Evolutionary conservation across 2,113 vertebrate species (phyloP), one percentile per base, ranked within the genome.

Genomic region (Danionella cerebrum): DNA sequence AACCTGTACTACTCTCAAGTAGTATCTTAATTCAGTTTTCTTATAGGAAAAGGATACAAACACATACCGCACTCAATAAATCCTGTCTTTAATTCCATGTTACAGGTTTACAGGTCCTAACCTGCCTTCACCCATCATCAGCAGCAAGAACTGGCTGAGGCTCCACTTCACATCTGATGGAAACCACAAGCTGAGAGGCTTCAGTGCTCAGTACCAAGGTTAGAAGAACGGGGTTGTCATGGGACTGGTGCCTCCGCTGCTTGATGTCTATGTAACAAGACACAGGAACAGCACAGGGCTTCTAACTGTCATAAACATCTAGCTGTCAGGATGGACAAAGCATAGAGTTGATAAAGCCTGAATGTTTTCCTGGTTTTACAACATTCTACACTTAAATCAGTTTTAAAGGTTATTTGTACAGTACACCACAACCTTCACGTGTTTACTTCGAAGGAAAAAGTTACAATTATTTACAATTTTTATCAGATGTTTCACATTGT

Each of bases 161-260:
- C 90, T 99, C 33, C 96, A 98, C 83, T 98, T 99, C 76, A 97
- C 92, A 0, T 95, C 95, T 0, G 96, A 99, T 0, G 92, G 96
- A 63, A 99, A 99, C 89, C 95, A 99, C 87, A 86, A 92, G 71
- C 86, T 96, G 76, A 94, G 92, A 2, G 96, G 96, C 35, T 99
- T 99, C 88, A 97, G 93, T 0, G 95, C 95, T 24, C 96, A 98
- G 51, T 99, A 99, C 44, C 95, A 98, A 92, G 96, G 96, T 98
- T n/a, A n/a, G n/a, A 82, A 86, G 69, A 68, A 1, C 13, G 13
- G 5, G 21, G 10, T 12, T 21, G 18, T 22, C 2, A 5, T 31
- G 16, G 27, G 16, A n/a, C 11, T 36, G 42, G 16, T 48, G 18
- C 59, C 27, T 29, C 36, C 35, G 35, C 42, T 48, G 21, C 27